A percentile compares a stretch with the other conserved stretches of the same genome.
These are phyloP conservation scores for Parus major DNA, from an alignment of 2,113 vertebrate species.

Conservation along the genomic window DNA sequence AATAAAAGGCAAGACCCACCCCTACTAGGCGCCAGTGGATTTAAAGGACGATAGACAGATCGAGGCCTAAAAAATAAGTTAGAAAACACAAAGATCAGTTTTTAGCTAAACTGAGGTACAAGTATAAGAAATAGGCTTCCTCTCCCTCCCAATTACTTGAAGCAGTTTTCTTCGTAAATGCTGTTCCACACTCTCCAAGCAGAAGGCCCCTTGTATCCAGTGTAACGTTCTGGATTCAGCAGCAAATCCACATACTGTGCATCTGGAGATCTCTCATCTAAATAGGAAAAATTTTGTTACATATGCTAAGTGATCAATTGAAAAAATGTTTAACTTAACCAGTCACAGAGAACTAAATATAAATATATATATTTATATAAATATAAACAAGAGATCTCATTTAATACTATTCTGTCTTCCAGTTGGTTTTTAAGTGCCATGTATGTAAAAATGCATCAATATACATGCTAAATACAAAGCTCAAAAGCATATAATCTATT, in stretches of 20 bases:
- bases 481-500: background rate
- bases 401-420: background rate
- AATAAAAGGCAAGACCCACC: constrained; percentile 75
- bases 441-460: background rate
- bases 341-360: background rate
- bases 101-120: background rate
- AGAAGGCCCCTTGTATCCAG: constrained; percentile 91
- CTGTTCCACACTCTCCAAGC: constrained; percentile 98
- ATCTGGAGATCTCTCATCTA: constrained; percentile 92
- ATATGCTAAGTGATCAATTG: background rate
- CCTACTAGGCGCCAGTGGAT: constrained; percentile 88
- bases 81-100: constrained; percentile 19
- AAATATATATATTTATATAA: background rate
- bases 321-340: background rate
- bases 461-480: background rate
- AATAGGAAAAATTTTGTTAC: constrained; percentile 12
- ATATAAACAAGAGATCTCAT: background rate
- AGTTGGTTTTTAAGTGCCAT: background rate
- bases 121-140: background rate
- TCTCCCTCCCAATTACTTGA: constrained; percentile 83
- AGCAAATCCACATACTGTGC: constrained; percentile 92
- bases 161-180: constrained; percentile 98
- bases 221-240: constrained; percentile 91
- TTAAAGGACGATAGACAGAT: constrained; percentile 94
- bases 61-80: constrained; percentile 81